phyloP scores from a whole-genome alignment of 2,888 invertebrate species.

The Cyclophora punctaria region DNA sequence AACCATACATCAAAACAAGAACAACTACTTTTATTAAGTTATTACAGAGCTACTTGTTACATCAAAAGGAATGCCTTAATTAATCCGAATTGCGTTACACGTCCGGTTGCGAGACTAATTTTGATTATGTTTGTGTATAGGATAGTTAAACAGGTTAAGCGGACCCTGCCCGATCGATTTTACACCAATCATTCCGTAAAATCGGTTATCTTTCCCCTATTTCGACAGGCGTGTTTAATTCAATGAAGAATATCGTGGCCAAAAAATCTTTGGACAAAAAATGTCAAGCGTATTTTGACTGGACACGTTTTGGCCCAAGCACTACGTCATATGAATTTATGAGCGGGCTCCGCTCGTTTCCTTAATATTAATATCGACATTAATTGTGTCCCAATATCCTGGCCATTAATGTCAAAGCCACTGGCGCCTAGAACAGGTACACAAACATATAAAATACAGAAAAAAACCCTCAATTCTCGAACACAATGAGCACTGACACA shows the following conservation, averaged over 20 bases:
- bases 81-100: background rate
- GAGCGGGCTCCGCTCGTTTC: slow-evolving; percentile 51
- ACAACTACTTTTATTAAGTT: slow-evolving; percentile 40
- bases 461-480: slow-evolving; percentile 54
- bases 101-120: background rate
- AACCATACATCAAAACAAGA: slow-evolving; percentile 38
- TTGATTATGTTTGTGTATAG: no score
- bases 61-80: background rate
- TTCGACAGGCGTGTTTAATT: no score
- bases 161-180: slow-evolving; percentile 47
- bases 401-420: slow-evolving; percentile 68
- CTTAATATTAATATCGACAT: slow-evolving; percentile 70
- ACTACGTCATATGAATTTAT: slow-evolving; percentile 60
- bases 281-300: slow-evolving; percentile 55
- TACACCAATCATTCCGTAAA: slow-evolving; percentile 61
- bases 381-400: slow-evolving; percentile 72
- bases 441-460: slow-evolving; percentile 45
- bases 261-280: slow-evolving; percentile 22
- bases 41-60: slow-evolving; percentile 22
- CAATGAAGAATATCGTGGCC: no score
- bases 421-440: slow-evolving; percentile 73
- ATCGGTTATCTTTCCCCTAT: slow-evolving; percentile 43
- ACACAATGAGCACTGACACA: slow-evolving; percentile 55
- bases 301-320: slow-evolving; percentile 37
- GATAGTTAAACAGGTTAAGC: no score